Evolutionary conservation across 2,888 invertebrate species (phyloP).

Genomic region (Synergus japonicus): DNA sequence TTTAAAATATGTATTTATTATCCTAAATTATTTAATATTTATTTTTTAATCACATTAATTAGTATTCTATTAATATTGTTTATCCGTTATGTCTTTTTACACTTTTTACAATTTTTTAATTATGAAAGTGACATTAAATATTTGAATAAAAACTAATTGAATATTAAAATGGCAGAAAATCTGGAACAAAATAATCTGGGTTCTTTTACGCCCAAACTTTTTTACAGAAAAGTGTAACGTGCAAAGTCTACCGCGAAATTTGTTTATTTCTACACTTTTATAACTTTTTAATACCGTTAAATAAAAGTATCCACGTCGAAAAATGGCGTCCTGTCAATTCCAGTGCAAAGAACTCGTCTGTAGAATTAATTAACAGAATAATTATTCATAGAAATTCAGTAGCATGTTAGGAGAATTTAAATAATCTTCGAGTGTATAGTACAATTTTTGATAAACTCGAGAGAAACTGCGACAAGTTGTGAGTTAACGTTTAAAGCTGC

Average conservation of each 20-base stretch:
- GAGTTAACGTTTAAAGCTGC: constrained; percentile 42
- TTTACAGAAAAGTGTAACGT: neutral
- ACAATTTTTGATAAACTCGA: constrained; percentile 32
- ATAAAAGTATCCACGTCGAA: constrained; percentile 27
- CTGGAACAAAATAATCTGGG: neutral
- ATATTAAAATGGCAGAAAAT: neutral
- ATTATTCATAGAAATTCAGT: constrained; percentile 12
- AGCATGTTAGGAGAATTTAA: constrained; percentile 1
- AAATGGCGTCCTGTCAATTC: constrained; percentile 30
- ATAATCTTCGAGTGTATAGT: constrained; percentile 30
- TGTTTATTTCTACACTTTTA: constrained; percentile 24
- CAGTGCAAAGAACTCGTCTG: constrained; percentile 37
- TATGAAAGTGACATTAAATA: neutral
- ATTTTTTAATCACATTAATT: neutral
- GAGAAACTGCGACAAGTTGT: constrained; percentile 32
- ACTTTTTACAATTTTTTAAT: neutral
- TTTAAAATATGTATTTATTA: neutral
- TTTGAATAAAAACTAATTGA: neutral
- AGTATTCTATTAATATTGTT: neutral
- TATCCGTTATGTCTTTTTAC: neutral
- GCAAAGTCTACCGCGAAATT: constrained; percentile 10
- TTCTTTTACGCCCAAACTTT: neutral
- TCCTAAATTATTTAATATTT: neutral
- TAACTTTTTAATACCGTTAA: constrained; percentile 18
- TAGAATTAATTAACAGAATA: constrained; percentile 16